Percentiles rank a stretch among this genome's conserved stretches.
Evolutionary conservation across 2,113 vertebrate genomes (phyloP).

Genomic region (Suricata suricatta): DNA sequence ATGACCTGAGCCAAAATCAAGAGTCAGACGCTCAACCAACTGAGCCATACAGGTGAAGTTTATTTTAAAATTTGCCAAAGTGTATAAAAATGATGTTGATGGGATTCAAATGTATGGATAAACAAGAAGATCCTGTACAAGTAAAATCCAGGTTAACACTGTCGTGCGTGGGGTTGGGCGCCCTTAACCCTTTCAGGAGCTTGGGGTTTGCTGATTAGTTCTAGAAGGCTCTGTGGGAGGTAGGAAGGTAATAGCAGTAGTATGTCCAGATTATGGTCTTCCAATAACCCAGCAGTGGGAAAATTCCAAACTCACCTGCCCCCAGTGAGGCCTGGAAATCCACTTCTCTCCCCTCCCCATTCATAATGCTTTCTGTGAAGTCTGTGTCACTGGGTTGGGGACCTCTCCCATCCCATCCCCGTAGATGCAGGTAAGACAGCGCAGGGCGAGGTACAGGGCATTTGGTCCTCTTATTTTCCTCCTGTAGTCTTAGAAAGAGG

Average conservation of each 20-base stretch:
- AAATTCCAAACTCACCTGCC: not conserved
- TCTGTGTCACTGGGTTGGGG: not conserved
- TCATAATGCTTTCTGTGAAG: not conserved
- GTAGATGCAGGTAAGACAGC: not conserved
- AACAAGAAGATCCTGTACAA: not conserved
- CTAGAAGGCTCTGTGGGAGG: not conserved
- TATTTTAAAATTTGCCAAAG: slow-evolving; percentile 24
- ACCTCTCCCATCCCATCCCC: not conserved
- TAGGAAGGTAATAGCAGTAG: not conserved
- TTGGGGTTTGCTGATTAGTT: not conserved
- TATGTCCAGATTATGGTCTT: not conserved
- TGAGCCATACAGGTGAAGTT: not conserved
- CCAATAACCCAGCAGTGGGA: not conserved
- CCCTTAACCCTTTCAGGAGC: not conserved
- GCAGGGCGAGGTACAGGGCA: not conserved
- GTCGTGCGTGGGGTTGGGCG: too few relatives aligned
- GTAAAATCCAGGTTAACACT: not conserved
- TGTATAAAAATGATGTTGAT: not conserved
- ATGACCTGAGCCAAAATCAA: too few relatives aligned
- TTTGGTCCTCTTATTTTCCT: not conserved
- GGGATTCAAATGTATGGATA: not conserved
- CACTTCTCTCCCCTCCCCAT: not conserved
- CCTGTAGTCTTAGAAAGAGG: not conserved
- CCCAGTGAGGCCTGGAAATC: not conserved
- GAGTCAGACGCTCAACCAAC: too few relatives aligned